A percentile compares a stretch with the other conserved stretches of the same genome.
Conservation (phyloP, 1,140 invertebrate genomes). For the Drosophila persimilis region DNA sequence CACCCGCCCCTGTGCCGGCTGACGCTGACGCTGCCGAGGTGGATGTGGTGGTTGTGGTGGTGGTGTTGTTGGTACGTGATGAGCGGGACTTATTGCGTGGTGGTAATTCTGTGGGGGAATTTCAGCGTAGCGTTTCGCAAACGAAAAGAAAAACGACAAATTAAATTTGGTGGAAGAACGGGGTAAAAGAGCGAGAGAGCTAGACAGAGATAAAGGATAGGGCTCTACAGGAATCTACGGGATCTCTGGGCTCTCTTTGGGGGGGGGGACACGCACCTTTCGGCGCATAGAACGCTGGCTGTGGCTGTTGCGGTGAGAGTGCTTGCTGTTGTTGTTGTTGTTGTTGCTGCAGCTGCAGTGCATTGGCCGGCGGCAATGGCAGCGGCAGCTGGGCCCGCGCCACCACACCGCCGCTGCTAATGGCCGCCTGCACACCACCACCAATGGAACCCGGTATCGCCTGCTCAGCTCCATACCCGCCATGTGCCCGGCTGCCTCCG, state of each 20-base stretch:
- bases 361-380: slow-evolving; percentile 73
- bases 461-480: slow-evolving; percentile 69
- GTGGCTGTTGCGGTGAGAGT: slow-evolving; percentile 56
- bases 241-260: slow-evolving; percentile 37
- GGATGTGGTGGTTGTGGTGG: slow-evolving; percentile 60
- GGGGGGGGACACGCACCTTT: slow-evolving; percentile 85
- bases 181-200: slow-evolving; percentile 21
- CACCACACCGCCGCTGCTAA: slow-evolving; percentile 72
- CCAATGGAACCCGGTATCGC: slow-evolving; percentile 80
- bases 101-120: slow-evolving; percentile 66
- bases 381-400: slow-evolving; percentile 77
- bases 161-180: slow-evolving; percentile 38
- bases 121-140: slow-evolving; percentile 39
- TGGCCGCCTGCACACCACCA: slow-evolving; percentile 77
- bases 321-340: slow-evolving; percentile 64
- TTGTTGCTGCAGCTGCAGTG: slow-evolving; percentile 62
- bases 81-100: slow-evolving; percentile 82
- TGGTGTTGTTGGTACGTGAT: slow-evolving; percentile 75
- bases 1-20: slow-evolving; percentile 32
- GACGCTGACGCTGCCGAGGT: slow-evolving; percentile 29
- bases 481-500: slow-evolving; percentile 82
- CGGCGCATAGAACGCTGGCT: slow-evolving; percentile 86
- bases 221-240: slow-evolving; percentile 31
- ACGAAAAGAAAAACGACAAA: slow-evolving; percentile 61
- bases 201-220: slow-evolving; percentile 27